Conservation (phyloP, 2,797 vertebrate species). For the Aselliscus stoliczkanus region DNA sequence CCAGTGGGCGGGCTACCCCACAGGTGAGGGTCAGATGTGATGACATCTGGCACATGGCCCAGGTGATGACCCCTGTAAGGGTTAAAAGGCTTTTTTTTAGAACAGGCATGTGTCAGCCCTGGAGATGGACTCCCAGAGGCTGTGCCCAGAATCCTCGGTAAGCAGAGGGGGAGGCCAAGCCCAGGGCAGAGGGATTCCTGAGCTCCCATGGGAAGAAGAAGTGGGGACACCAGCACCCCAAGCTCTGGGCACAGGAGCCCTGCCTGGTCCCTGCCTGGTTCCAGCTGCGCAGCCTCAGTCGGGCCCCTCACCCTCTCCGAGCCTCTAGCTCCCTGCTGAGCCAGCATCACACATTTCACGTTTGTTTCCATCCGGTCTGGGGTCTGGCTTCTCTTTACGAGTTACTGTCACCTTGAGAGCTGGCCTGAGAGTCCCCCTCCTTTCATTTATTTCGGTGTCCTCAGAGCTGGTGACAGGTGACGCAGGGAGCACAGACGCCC, state of each 20-base stretch:
- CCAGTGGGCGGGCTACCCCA: rapidly evolving
- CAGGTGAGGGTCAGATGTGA: neutral
- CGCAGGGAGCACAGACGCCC: rapidly evolving
- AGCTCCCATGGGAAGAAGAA: neutral
- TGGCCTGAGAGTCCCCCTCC: neutral
- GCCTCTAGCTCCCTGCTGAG: neutral
- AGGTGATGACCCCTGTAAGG: rapidly evolving
- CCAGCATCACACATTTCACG: rapidly evolving
- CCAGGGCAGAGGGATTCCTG: too few species aligned
- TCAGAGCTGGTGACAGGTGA: neutral
- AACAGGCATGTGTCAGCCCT: neutral
- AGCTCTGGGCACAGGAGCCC: neutral
- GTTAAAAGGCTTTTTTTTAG: neutral
- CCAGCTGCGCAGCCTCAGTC: neutral
- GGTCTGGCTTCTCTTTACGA: neutral
- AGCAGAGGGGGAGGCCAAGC: neutral
- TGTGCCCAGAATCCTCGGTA: neutral
- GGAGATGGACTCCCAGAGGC: too few species aligned
- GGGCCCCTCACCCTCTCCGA: neutral
- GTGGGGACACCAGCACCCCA: neutral
- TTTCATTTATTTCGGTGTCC: neutral
- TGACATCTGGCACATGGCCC: neutral
- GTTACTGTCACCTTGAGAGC: rapidly evolving
- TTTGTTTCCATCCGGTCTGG: neutral
- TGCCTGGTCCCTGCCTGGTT: neutral